Conservation (phyloP, 2,888 invertebrate species). For the Drosophila nigricruria region DNA sequence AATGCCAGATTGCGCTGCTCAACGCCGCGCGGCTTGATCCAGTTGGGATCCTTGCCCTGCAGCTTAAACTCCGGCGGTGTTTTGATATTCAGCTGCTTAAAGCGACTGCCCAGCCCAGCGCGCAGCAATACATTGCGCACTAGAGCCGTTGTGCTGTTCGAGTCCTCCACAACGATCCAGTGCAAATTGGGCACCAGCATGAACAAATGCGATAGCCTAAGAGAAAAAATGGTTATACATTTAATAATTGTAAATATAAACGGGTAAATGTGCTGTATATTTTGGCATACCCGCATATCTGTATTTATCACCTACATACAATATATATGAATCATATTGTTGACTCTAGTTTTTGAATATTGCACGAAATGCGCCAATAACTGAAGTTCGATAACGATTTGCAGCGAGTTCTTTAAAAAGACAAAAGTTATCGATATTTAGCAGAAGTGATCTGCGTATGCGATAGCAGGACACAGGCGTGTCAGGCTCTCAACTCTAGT, state of each 20-base stretch:
- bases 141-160: constrained; percentile 87
- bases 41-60: constrained; percentile 88
- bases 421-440: background rate
- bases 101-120: constrained; percentile 83
- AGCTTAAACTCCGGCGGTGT: constrained; percentile 91
- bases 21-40: constrained; percentile 94
- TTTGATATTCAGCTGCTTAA: constrained; percentile 88
- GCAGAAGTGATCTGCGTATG: background rate
- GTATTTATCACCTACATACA: too few species aligned
- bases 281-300: background rate
- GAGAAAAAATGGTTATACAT: constrained; percentile 16
- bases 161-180: constrained; percentile 97
- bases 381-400: background rate
- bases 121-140: constrained; percentile 90
- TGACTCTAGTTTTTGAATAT: background rate
- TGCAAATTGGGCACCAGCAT: constrained; percentile 94
- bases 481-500: background rate
- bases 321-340: background rate
- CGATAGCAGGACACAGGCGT: background rate
- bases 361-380: background rate
- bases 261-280: too few species aligned
- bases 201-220: constrained; percentile 93
- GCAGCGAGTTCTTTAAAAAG: background rate
- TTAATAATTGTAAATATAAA: background rate
- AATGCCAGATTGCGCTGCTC: constrained; percentile 95